Evolutionary conservation across 1,140 invertebrate genomes (phyloP).

Genomic region (Euschistus heros): DNA sequence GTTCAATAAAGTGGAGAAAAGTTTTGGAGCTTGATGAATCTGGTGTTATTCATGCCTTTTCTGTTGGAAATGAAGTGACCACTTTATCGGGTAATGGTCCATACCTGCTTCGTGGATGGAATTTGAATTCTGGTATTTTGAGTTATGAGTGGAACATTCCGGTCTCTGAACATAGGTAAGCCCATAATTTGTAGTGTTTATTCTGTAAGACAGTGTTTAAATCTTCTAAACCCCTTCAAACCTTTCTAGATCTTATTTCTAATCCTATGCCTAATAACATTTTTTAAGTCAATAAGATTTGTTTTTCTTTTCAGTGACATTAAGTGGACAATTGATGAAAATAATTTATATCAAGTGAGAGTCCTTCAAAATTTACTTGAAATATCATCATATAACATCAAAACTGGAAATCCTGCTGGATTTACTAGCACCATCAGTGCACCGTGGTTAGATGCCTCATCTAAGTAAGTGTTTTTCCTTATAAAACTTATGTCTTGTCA

Average conservation of each 20-base stretch:
- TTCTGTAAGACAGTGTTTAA: too few relatives aligned
- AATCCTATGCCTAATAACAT: too few relatives aligned
- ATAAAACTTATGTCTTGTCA: too few relatives aligned
- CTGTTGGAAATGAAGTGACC: constrained; percentile 49
- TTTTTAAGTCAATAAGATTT: neutral
- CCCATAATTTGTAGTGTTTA: too few relatives aligned
- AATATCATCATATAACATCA: neutral
- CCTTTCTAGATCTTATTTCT: too few relatives aligned
- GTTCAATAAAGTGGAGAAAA: constrained; percentile 70
- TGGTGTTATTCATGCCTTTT: constrained; percentile 42
- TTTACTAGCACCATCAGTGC: constrained; percentile 7
- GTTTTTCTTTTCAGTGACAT: neutral
- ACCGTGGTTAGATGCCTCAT: constrained; percentile 1
- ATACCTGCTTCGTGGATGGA: constrained; percentile 63
- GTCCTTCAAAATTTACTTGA: constrained; percentile 5
- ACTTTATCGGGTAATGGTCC: constrained; percentile 59
- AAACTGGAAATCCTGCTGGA: constrained; percentile 13
- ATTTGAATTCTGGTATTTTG: constrained; percentile 49
- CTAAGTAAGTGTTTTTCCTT: constrained; percentile 1
- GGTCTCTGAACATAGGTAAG: neutral
- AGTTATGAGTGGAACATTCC: constrained; percentile 39
- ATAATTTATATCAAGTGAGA: constrained; percentile 6
- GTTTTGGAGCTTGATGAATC: constrained; percentile 55
- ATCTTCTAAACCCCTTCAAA: too few relatives aligned
- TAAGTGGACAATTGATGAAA: constrained; percentile 3